Base-by-base conservation (phyloP, 2,113 vertebrate genomes). In the Brachyhypopomus gauderio region DNA sequence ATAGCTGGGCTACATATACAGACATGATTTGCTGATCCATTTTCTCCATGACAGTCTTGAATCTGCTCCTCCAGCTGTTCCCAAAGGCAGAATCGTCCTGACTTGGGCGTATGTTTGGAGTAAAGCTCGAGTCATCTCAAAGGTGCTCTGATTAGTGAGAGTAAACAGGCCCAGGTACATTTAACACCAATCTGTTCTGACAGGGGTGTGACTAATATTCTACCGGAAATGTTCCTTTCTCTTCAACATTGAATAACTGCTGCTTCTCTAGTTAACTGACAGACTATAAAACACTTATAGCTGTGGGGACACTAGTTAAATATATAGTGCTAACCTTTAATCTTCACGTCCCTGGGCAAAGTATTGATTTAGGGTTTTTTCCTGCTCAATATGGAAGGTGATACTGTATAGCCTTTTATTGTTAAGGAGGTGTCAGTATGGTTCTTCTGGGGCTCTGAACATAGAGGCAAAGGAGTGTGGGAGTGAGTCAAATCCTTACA, bases 11-110 rank as follows among this genome's bases (percentile, higher is more conserved):
- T 56, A 58, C 34, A 71, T 23, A 20, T 79, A 52, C 58, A 45
- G 67, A 55, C 45, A 45, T 70, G 52, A 38, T 79, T 36, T 71
- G 67, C 58, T 72, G 56, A 71, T 71, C 71, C 67, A 45, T 71
- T 71, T 72, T 55, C 75, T 67, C 75, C 77, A 79, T 45, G 67
- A 79, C 52, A 71, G 3, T 6, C 66, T 41, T 55, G 77, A 71
- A 79, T 71, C 71, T 79, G 30, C 67, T 72, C 48, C 22, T 38
- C 19, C 22, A 30, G 34, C 23, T 27, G 22, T 71, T 45, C 34
- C 71, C 70, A 22, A 60, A 79, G 38, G 77, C 77, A 60, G 70
- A 71, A 55, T 36, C 41, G 27, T 79, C 14, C 14, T 71, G 77
- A 27, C 64, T 78, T 70, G 30, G 20, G 34, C 17, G 52, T 20